Evolutionary conservation across 2,797 vertebrate species (phyloP).

Genomic region (Garrulus glandarius): DNA sequence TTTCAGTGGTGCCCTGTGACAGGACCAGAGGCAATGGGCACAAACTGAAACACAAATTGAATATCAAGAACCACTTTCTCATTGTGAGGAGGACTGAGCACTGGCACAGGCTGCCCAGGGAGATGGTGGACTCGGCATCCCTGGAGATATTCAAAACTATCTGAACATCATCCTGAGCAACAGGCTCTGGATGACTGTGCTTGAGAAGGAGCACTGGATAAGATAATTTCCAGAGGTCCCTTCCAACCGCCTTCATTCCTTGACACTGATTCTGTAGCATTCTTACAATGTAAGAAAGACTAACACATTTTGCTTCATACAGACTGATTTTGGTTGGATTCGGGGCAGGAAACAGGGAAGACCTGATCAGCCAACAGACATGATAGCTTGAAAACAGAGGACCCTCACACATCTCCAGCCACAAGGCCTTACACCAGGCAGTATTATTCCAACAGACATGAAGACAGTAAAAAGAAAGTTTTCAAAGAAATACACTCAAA

Average conservation of each 20-base stretch:
- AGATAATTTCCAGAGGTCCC: not conserved
- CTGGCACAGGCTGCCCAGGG: not conserved
- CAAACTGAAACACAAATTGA: not conserved
- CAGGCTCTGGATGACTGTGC: not conserved
- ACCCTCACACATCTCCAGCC: not conserved
- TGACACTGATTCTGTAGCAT: not conserved
- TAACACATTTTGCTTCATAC: not conserved
- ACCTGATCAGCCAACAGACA: not conserved
- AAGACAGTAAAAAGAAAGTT: not conserved
- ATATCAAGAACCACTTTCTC: not conserved
- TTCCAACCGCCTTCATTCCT: not conserved
- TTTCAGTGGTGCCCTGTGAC: not conserved
- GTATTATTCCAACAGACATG: not conserved
- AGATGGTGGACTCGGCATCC: not conserved
- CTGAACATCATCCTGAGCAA: not conserved
- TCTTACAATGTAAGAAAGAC: not conserved
- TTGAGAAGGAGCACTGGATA: not conserved
- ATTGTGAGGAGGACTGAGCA: not conserved
- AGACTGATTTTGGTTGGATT: not conserved
- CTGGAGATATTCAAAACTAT: not conserved
- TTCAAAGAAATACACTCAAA: not conserved
- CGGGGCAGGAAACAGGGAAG: not conserved
- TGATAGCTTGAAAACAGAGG: not conserved
- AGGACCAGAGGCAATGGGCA: not conserved
- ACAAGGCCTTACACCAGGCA: not conserved